Evolutionary conservation across 1,140 invertebrate species (phyloP).

Genomic region (Lycorma delicatula): DNA sequence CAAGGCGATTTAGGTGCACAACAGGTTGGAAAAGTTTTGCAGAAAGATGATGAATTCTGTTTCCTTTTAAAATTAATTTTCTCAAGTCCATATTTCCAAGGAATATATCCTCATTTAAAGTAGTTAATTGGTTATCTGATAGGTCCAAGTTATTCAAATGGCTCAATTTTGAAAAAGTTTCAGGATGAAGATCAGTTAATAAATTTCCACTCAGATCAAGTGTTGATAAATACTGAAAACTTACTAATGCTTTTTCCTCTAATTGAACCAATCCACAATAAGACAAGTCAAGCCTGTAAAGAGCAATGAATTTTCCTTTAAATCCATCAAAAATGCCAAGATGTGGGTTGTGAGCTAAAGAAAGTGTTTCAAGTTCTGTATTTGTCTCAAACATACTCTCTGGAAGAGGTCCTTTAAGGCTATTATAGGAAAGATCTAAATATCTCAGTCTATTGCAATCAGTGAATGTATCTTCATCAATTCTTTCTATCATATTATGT

Average conservation of each 20-base stretch:
- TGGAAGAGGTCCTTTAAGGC: conserved; percentile 47
- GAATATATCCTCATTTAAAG: conserved; percentile 51
- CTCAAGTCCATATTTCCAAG: conserved; percentile 48
- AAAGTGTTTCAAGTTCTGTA: conserved; percentile 52
- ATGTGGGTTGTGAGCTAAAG: conserved; percentile 54
- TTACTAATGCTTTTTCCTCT: conserved; percentile 56
- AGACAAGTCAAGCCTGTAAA: conserved; percentile 56
- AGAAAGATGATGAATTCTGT: conserved; percentile 54
- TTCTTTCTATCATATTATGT: conserved; percentile 52
- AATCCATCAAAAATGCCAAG: conserved; percentile 49
- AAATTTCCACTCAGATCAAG: conserved; percentile 54
- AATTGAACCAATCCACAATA: conserved; percentile 56
- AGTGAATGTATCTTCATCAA: conserved; percentile 55
- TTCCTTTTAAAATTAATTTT: conserved; percentile 58
- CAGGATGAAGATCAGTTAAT: conserved; percentile 12
- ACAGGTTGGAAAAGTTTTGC: conserved; percentile 52
- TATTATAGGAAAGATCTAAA: conserved; percentile 59
- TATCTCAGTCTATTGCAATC: conserved; percentile 49
- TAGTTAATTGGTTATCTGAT: conserved; percentile 52
- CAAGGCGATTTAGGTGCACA: conserved; percentile 44
- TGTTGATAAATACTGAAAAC: no score
- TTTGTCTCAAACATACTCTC: conserved; percentile 56
- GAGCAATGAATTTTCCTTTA: conserved; percentile 44
- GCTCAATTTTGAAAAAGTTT: conserved; percentile 41
- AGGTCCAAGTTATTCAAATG: conserved; percentile 55